phyloP scores from a whole-genome alignment of 2,797 vertebrate genomes.

The Enteromius paludinosus region DNA sequence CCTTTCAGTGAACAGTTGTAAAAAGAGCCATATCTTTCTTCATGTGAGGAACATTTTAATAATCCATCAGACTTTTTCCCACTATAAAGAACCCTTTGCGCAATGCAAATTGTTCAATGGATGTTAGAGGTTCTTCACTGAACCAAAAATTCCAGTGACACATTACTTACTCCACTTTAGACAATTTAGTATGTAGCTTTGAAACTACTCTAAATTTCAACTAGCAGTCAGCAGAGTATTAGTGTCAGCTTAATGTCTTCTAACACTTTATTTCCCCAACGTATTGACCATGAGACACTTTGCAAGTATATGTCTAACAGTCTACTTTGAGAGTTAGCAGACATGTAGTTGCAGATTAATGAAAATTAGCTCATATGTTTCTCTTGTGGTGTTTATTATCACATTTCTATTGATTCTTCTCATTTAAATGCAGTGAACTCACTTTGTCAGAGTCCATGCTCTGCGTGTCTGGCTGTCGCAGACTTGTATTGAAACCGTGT shows the following conservation, averaged over 20 bases:
- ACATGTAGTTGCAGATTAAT: too few species aligned
- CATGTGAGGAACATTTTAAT: not conserved
- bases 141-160: not conserved
- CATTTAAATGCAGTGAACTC: not conserved
- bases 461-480: constrained; percentile 43
- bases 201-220: too few species aligned
- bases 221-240: too few species aligned
- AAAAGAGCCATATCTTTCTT: not conserved
- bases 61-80: not conserved
- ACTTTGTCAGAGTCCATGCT: constrained; percentile 1
- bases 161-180: too few species aligned
- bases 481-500: constrained; percentile 35
- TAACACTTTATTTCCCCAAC: too few species aligned
- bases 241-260: too few species aligned
- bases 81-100: not conserved
- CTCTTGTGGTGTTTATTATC: constrained; percentile 56
- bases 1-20: not conserved
- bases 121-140: not conserved
- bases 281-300: too few species aligned
- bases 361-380: not conserved
- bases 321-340: too few species aligned
- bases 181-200: too few species aligned
- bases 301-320: too few species aligned
- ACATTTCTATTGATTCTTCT: constrained; percentile 20
- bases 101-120: not conserved